Evolutionary conservation across 2,113 vertebrate genomes (phyloP).

Genomic region (Calyptommatus sinebrachiatus): DNA sequence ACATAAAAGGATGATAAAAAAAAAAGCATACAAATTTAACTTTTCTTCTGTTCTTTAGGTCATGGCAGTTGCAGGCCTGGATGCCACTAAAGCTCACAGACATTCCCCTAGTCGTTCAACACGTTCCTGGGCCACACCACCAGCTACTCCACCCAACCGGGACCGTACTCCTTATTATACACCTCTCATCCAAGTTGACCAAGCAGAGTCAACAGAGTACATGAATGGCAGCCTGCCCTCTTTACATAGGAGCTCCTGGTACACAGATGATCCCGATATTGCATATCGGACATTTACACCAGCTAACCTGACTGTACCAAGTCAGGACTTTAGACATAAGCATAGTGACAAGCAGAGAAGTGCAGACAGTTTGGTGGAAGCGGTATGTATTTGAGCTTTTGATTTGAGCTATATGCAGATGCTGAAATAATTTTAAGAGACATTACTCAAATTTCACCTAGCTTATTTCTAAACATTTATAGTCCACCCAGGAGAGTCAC

Average conservation of each 20-base stretch:
- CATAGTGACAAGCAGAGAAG: constrained; percentile 96
- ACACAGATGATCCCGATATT: constrained; percentile 90
- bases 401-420: not conserved
- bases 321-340: constrained; percentile 86
- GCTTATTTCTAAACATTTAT: not conserved
- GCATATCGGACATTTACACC: constrained; percentile 89
- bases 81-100: constrained; percentile 91
- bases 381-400: constrained; percentile 75
- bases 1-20: no score
- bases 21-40: not conserved
- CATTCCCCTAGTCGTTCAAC: constrained; percentile 93
- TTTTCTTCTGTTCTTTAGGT: constrained; percentile 72
- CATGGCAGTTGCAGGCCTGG: constrained; percentile 96
- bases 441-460: fast-evolving
- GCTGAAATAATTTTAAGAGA: not conserved
- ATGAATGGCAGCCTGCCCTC: constrained; percentile 85
- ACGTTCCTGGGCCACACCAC: constrained; percentile 94
- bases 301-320: constrained; percentile 89
- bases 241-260: constrained; percentile 93
- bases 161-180: constrained; percentile 89
- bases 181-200: constrained; percentile 93
- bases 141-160: constrained; percentile 86
- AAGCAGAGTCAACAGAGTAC: constrained; percentile 80
- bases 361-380: constrained; percentile 94
- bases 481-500: no score